Conservation (phyloP, 2,888 invertebrate genomes). For the Ernsta delagoae region DNA sequence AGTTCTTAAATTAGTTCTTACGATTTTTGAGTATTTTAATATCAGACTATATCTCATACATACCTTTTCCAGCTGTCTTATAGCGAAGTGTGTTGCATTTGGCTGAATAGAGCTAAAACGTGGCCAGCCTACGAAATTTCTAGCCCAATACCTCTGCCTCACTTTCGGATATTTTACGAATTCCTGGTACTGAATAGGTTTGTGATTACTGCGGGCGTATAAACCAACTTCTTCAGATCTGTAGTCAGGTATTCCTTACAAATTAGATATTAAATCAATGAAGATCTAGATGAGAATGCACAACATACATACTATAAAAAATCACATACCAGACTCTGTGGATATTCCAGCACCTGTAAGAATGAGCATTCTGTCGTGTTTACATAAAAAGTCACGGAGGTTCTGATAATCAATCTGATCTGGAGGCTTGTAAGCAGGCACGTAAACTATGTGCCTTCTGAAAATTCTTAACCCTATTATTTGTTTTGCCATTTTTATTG, state of each 20-base stretch:
- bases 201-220: conserved; percentile 94
- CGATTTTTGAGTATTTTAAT: too few relatives aligned
- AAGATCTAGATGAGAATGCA: background rate
- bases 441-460: conserved; percentile 68
- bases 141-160: conserved; percentile 96
- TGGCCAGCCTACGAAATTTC: conserved; percentile 97
- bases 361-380: conserved; percentile 86
- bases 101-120: conserved; percentile 92
- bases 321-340: conserved; percentile 92
- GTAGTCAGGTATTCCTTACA: conserved; percentile 95
- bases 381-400: conserved; percentile 85
- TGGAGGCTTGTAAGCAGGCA: conserved; percentile 90
- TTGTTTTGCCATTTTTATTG: conserved; percentile 34
- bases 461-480: conserved; percentile 4
- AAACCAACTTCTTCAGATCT: conserved; percentile 96
- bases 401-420: conserved; percentile 83
- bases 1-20: too few relatives aligned
- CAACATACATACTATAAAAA: conserved; percentile 8
- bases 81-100: conserved; percentile 90
- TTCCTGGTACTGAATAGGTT: conserved; percentile 94
- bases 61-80: conserved; percentile 90
- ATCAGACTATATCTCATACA: background rate
- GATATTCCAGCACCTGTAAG: conserved; percentile 98
- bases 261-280: conserved; percentile 23
- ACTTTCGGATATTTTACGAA: conserved; percentile 88